These are phyloP conservation scores for Axinella damicornis DNA, from an alignment of 37 sponge, comb jelly and placozoan genomes.

Conservation along the genomic window DNA sequence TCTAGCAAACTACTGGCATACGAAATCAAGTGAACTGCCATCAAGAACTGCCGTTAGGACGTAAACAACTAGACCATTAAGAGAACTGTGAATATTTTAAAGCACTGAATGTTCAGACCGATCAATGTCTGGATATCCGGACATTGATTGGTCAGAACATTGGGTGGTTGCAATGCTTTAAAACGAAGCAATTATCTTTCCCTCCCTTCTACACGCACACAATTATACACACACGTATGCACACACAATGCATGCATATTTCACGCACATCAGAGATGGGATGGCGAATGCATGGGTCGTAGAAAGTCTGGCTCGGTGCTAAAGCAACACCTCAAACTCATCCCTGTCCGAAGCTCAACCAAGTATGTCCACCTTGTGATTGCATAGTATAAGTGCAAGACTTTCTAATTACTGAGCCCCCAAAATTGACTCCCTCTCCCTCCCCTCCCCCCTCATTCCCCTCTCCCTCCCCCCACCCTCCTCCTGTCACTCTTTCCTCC, in stretches of 20 bases:
- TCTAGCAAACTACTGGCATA: too few species aligned
- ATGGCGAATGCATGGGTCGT: conserved; percentile 35
- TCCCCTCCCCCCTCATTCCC: not conserved
- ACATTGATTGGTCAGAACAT: not conserved
- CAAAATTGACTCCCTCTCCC: too few species aligned
- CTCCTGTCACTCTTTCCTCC: not conserved
- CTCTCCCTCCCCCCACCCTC: not conserved
- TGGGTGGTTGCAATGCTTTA: not conserved
- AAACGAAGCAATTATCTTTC: not conserved
- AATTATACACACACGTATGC: not conserved
- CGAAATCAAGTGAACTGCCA: too few species aligned
- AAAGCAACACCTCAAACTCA: conserved; percentile 56
- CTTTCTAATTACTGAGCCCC: too few species aligned
- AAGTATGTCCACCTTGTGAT: conserved; percentile 7
- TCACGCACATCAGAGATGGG: conserved; percentile 42
- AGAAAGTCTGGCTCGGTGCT: conserved; percentile 52
- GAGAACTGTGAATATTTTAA: too few species aligned
- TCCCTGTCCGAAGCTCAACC: conserved; percentile 42
- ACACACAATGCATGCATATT: not conserved
- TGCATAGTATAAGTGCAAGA: too few species aligned
- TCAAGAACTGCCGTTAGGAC: too few species aligned
- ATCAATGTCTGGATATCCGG: too few species aligned
- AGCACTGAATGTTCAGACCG: too few species aligned
- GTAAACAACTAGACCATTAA: too few species aligned
- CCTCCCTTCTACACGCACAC: not conserved